Evolutionary conservation across 2,797 vertebrate species (phyloP).

Genomic region (Heterohyrax brucei): DNA sequence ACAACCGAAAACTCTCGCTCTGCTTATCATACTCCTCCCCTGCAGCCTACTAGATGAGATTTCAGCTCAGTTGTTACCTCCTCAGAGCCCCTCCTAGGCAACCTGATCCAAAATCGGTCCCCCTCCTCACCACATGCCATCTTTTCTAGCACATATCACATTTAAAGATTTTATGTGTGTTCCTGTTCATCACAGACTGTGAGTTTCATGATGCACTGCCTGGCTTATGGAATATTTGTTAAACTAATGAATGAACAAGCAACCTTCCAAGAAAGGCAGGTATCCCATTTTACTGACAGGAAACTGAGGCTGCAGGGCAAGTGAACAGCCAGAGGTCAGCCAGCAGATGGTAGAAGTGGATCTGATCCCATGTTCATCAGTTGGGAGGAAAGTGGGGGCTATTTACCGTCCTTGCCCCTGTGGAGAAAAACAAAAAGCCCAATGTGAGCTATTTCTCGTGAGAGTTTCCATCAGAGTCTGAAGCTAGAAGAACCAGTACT

Average conservation of each 20-base stretch:
- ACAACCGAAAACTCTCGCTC: not conserved
- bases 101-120: not conserved
- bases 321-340: too few species aligned
- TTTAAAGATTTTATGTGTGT: not conserved
- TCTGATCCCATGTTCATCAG: not conserved
- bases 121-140: too few species aligned
- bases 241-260: not conserved
- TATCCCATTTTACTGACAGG: too few species aligned
- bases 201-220: not conserved
- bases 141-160: not conserved
- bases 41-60: not conserved
- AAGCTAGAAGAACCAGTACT: not conserved
- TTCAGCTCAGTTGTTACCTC: not conserved
- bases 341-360: too few species aligned
- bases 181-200: not conserved
- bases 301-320: too few species aligned
- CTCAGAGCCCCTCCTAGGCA: not conserved
- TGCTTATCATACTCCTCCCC: not conserved
- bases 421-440: not conserved
- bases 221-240: not conserved
- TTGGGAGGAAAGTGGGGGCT: not conserved
- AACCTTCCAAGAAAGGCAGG: not conserved
- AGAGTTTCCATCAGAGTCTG: not conserved
- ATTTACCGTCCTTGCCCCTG: not conserved
- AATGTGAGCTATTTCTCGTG: not conserved